Evolutionary conservation across 2,888 invertebrate genomes (phyloP).

Genomic region (Ectobius pallidus): DNA sequence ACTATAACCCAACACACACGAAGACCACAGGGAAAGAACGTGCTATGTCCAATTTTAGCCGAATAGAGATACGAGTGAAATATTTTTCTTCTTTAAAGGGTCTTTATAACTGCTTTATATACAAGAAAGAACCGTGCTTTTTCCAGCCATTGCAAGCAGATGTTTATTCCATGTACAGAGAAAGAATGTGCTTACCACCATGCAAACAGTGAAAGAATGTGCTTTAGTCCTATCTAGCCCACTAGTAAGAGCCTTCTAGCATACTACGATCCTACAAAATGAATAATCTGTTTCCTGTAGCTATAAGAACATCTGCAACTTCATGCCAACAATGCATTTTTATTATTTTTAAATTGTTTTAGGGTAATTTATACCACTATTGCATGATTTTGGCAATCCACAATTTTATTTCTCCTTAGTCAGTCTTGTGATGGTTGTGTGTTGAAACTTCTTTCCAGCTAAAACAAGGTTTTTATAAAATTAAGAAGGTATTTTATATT

Average conservation of each 20-base stretch:
- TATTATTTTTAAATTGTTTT: background rate
- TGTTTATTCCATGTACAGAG: too few relatives aligned
- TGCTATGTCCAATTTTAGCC: too few relatives aligned
- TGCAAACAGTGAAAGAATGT: too few relatives aligned
- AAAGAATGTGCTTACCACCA: too few relatives aligned
- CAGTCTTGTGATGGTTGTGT: background rate
- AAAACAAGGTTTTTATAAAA: background rate
- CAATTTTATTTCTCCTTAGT: background rate
- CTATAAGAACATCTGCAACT: too few relatives aligned
- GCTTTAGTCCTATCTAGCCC: background rate
- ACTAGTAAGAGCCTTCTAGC: too few relatives aligned
- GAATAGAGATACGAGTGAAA: background rate
- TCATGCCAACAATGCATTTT: background rate
- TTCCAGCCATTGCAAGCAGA: too few relatives aligned
- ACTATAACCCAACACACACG: too few relatives aligned
- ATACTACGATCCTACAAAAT: background rate
- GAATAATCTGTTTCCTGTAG: too few relatives aligned
- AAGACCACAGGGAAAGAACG: too few relatives aligned
- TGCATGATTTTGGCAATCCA: too few relatives aligned
- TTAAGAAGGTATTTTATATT: background rate
- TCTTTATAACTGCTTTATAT: background rate
- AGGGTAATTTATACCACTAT: too few relatives aligned
- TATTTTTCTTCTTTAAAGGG: background rate
- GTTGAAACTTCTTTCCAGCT: background rate
- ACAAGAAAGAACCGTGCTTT: background rate